A percentile compares a stretch with the other conserved stretches of the same genome.
phyloP scores from a whole-genome alignment of 2,113 vertebrate species.

The Sclerurus mexicanus region DNA sequence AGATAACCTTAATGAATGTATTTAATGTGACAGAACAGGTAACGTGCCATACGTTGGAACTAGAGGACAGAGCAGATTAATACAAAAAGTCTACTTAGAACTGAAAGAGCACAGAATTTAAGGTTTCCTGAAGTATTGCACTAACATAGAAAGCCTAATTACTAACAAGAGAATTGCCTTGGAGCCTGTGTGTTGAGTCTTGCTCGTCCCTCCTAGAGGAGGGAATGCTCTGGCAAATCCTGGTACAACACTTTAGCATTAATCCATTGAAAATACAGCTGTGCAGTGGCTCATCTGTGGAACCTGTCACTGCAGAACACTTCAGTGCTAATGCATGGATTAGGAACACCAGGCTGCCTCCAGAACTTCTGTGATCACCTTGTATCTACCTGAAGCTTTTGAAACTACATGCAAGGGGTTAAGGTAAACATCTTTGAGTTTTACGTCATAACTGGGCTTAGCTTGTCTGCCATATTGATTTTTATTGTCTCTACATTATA shows the following conservation, averaged over 20 bases:
- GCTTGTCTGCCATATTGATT: neutral
- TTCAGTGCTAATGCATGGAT: neutral
- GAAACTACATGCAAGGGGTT: neutral
- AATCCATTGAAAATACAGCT: neutral
- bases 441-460: neutral
- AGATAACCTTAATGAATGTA: constrained; percentile 58
- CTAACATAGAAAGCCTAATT: constrained; percentile 36
- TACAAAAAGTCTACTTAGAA: neutral
- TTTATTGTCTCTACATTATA: neutral
- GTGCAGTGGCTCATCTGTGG: neutral
- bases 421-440: neutral
- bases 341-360: neutral
- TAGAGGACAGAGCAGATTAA: neutral
- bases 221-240: neutral
- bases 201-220: neutral
- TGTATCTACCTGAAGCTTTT: neutral
- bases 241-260: neutral
- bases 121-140: constrained; percentile 30
- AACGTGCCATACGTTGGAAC: constrained; percentile 16
- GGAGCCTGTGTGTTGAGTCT: neutral
- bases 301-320: neutral
- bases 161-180: constrained; percentile 25
- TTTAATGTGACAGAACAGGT: constrained; percentile 37
- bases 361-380: neutral
- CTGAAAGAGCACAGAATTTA: constrained; percentile 27